Conservation (phyloP, 1,140 invertebrate species). For the Thrips palmi region DNA sequence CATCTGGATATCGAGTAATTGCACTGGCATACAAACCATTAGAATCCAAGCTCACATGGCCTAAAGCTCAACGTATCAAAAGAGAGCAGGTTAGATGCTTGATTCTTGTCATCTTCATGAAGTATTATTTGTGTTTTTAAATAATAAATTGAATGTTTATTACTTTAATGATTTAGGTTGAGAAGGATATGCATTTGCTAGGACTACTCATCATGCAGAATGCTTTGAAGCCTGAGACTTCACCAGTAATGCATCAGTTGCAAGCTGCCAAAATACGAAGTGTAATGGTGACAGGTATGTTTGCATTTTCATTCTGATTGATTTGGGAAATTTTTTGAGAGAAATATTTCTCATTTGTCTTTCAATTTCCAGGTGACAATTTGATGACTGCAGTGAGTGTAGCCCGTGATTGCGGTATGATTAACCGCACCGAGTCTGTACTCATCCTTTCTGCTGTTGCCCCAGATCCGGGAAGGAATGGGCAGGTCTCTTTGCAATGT, state of each 20-base stretch:
- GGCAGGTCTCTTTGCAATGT: no score
- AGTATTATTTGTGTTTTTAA: neutral
- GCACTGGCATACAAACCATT: conserved; percentile 56
- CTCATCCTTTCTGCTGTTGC: no score
- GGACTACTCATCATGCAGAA: conserved; percentile 82
- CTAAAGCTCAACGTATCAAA: conserved; percentile 33
- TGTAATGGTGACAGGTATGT: conserved; percentile 76
- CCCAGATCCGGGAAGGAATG: no score
- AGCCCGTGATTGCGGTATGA: conserved; percentile 71
- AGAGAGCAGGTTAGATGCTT: conserved; percentile 28
- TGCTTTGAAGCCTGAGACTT: conserved; percentile 66
- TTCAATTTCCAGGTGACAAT: conserved; percentile 52
- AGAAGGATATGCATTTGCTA: conserved; percentile 64
- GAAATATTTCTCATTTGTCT: conserved; percentile 7
- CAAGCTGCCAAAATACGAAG: conserved; percentile 62
- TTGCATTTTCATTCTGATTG: no score
- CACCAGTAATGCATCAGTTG: conserved; percentile 51
- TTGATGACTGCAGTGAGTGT: conserved; percentile 83
- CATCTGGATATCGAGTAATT: conserved; percentile 73
- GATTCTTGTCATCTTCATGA: conserved; percentile 22
- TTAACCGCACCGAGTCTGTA: conserved; percentile 49
- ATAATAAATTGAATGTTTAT: neutral
- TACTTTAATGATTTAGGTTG: conserved; percentile 28
- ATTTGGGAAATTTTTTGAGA: neutral
- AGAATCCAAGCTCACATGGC: conserved; percentile 36